Conservation (phyloP, 2,113 vertebrate species). For the Corynorhinus townsendii region DNA sequence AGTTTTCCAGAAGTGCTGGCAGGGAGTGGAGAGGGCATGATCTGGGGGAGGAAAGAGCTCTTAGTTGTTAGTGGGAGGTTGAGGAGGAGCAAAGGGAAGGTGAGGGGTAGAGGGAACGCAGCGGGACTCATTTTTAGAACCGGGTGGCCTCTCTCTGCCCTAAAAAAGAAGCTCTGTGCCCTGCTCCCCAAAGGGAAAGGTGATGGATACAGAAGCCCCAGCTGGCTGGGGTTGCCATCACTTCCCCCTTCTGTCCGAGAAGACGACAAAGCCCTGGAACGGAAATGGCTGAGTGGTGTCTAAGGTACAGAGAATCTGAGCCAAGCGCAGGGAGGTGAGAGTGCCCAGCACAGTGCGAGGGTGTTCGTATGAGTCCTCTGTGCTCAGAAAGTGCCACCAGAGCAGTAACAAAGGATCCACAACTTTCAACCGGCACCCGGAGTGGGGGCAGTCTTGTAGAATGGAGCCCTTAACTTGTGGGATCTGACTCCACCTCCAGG, state of each 20-base stretch:
- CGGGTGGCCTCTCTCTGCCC: not conserved
- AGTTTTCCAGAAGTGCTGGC: not conserved
- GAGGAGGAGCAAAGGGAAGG: not conserved
- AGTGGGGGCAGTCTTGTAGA: too few relatives aligned
- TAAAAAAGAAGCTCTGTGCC: not conserved
- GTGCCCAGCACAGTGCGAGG: rapidly evolving
- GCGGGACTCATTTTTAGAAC: not conserved
- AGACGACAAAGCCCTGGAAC: not conserved
- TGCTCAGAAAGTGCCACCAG: not conserved
- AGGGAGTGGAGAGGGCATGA: not conserved
- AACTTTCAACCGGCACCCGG: not conserved
- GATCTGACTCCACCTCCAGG: not conserved
- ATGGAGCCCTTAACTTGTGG: not conserved
- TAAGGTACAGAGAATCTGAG: not conserved
- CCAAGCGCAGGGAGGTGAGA: not conserved
- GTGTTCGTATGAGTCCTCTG: not conserved
- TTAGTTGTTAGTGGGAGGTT: not conserved
- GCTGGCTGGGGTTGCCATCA: not conserved
- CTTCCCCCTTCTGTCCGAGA: not conserved
- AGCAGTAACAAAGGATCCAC: not conserved
- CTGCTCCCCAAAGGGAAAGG: not conserved
- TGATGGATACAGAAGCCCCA: not conserved
- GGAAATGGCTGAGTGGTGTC: not conserved
- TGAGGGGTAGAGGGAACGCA: not conserved
- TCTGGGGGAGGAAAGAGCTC: not conserved